Evolutionary conservation across 2,797 vertebrate species (phyloP).

Genomic region (Vespertilio murinus): DNA sequence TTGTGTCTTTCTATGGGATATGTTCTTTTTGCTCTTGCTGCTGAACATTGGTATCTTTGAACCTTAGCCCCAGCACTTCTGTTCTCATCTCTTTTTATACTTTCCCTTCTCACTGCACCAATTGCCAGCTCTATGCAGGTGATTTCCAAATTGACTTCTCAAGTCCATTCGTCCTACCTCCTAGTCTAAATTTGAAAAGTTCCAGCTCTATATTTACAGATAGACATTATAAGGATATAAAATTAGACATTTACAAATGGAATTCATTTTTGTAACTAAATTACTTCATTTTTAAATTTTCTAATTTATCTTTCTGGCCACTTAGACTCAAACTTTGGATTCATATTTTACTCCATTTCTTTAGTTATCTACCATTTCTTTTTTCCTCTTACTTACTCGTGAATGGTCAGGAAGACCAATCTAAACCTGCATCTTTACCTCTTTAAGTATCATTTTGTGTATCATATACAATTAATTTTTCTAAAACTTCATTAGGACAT

Average conservation of each 20-base stretch:
- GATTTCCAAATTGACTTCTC: neutral
- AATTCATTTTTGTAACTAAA: constrained; percentile 21
- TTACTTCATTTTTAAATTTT: neutral
- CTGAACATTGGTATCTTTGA: neutral
- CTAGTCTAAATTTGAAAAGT: neutral
- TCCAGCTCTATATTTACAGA: neutral
- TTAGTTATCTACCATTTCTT: neutral
- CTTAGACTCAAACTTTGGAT: neutral
- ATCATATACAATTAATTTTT: neutral
- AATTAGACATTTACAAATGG: neutral
- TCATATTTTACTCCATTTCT: neutral
- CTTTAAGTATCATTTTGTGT: neutral
- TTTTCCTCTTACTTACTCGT: neutral
- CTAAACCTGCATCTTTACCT: neutral
- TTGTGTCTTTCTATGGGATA: neutral
- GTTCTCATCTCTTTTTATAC: neutral
- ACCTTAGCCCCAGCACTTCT: neutral
- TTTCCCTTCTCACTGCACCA: neutral
- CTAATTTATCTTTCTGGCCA: neutral
- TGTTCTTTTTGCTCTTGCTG: neutral
- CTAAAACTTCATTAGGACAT: neutral
- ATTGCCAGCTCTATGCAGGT: neutral
- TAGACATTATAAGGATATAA: neutral
- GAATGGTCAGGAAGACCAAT: neutral
- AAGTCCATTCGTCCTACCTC: neutral